Percentiles rank a stretch among this genome's conserved stretches.
Evolutionary conservation across 2,113 vertebrate species (phyloP).

Genomic region (Tympanuchus pallidicinctus): DNA sequence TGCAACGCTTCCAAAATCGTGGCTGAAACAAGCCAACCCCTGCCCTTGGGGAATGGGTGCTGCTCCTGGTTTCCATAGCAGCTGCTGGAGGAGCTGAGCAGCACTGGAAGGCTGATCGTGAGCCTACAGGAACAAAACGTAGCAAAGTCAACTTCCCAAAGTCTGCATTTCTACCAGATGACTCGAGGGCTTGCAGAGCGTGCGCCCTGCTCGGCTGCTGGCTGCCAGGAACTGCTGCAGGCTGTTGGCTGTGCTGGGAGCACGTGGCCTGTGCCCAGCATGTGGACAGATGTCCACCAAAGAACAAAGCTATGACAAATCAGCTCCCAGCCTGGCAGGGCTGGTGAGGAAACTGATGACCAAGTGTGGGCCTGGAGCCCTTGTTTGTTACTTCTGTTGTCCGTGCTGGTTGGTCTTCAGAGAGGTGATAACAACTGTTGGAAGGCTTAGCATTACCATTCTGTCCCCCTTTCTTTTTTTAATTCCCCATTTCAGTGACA

Average conservation of each 20-base stretch:
- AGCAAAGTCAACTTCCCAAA: neutral
- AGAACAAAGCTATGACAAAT: neutral
- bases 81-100: constrained; percentile 49
- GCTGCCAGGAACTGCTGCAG: neutral
- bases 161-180: constrained; percentile 38
- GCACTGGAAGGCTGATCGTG: neutral
- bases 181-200: neutral
- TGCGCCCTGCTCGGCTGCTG: neutral
- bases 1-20: neutral
- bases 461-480: neutral
- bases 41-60: constrained; percentile 14
- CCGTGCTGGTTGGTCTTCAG: neutral
- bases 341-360: neutral
- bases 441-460: neutral
- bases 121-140: constrained; percentile 20
- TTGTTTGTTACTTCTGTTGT: neutral
- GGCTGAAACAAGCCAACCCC: neutral
- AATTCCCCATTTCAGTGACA: neutral
- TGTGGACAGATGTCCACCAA: neutral
- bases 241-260: neutral
- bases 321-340: neutral
- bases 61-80: constrained; percentile 62
- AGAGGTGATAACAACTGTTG: neutral
- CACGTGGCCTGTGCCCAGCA: neutral
- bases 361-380: neutral